Conservation (phyloP, 2,797 vertebrate species). For the Decapterus maruadsi region DNA sequence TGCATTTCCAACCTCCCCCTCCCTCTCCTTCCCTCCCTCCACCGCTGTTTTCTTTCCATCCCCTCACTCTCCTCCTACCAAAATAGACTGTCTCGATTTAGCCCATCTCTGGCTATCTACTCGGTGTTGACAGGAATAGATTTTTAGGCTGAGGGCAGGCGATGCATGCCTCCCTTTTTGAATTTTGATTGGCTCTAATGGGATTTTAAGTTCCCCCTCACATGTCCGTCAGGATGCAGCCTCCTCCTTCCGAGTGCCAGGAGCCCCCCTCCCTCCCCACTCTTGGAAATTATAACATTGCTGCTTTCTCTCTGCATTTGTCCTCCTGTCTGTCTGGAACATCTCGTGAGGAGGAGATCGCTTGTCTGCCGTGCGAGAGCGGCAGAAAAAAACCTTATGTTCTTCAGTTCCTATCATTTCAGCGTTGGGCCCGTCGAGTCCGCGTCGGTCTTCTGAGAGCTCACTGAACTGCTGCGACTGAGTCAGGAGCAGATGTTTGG, state of each 20-base stretch:
- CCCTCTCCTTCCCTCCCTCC: neutral
- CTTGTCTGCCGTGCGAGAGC: neutral
- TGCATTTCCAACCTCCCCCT: neutral
- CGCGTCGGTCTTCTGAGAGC: slow-evolving; percentile 26
- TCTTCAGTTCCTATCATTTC: slow-evolving; percentile 11
- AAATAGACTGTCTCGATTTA: slow-evolving; percentile 76
- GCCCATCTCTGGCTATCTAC: slow-evolving; percentile 72
- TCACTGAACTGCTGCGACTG: slow-evolving; percentile 37
- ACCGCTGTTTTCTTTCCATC: slow-evolving; percentile 60
- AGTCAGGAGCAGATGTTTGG: slow-evolving; percentile 46
- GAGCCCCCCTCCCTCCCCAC: too few species aligned
- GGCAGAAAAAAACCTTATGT: slow-evolving; percentile 2
- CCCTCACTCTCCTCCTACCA: slow-evolving; percentile 66
- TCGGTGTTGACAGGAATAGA: slow-evolving; percentile 78
- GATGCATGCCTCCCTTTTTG: slow-evolving; percentile 68
- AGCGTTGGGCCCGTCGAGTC: slow-evolving; percentile 1
- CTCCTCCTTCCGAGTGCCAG: slow-evolving; percentile 44
- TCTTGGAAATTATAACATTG: slow-evolving; percentile 13
- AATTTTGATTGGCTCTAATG: slow-evolving; percentile 78
- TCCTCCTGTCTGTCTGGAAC: slow-evolving; percentile 14
- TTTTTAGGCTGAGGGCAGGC: slow-evolving; percentile 68
- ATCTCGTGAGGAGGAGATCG: slow-evolving; percentile 38
- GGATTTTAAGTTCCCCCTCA: slow-evolving; percentile 73
- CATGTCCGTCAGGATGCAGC: slow-evolving; percentile 69
- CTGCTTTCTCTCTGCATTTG: slow-evolving; percentile 33